Base-by-base conservation (phyloP, 2,888 invertebrate species). In the Harpalus rufipes region DNA sequence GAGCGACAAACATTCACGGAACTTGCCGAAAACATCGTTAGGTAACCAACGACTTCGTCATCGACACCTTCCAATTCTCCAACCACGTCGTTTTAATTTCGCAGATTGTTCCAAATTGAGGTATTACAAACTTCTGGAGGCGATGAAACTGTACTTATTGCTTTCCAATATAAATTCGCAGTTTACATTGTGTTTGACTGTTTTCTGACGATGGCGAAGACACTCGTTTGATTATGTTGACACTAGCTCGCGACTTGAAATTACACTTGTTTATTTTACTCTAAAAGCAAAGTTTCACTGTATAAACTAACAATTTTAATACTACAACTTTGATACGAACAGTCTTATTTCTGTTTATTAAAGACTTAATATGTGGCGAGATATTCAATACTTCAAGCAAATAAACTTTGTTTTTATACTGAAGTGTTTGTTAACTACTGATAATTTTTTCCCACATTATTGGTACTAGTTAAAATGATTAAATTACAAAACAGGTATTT, bases 81-180 rank as follows among this genome's bases (percentile, higher is more conserved):
- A 12, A n/a, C 25, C 61, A 39, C 59, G 25, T 79, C 79, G 79
- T 82, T 82, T 82, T 82, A 82, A 82, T 82, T 82, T 82, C 68
- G 72, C 82, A 82, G 68, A 79, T 82, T 82, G 82, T 58, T 58
- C 82, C 56, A 82, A 82, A 82, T 82, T 82, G 82, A 79, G 79
- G 61, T 82, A 68, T 82, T 82, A 82, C 82, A 56, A 82, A 82
- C 56, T 72, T 56, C 1, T 25, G 59, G 76, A 14, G 44, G 61
- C 21, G 63, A 81, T 81, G 81, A 63, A 81, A 65, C 39, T 81
- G 63, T 81, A 10, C 79, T 79, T 81, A 63, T 63, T 81, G 81
- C 63, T 81, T 81, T 80, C 61, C 79, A 80, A 80, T 80, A 80
- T 80, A 80, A 80, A 61, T 80, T 61, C 79, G 7, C 63, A 81